Percentiles rank a stretch among this genome's conserved stretches.
phyloP scores from a whole-genome alignment of 2,113 vertebrate species.

The Malurus cyaneus region DNA sequence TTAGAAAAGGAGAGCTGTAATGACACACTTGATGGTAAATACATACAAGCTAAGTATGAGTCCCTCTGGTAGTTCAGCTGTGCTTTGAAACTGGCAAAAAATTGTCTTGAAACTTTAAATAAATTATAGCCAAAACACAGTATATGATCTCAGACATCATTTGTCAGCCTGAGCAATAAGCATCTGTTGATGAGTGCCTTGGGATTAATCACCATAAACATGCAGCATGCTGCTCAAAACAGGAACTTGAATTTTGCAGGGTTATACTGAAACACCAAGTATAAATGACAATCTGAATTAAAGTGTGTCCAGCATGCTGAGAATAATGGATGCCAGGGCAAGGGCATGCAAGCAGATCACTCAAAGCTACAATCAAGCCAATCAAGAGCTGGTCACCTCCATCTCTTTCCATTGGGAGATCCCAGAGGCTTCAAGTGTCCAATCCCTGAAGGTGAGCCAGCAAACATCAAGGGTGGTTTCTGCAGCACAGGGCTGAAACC shows the following conservation, averaged over 20 bases:
- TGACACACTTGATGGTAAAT: background rate
- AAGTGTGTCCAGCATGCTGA: background rate
- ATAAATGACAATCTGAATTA: background rate
- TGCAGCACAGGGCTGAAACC: background rate
- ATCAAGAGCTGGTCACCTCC: background rate
- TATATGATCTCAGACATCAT: background rate
- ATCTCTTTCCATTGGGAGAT: background rate
- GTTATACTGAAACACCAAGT: background rate
- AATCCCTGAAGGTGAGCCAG: fast-evolving
- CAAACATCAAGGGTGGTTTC: background rate
- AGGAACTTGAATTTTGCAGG: background rate
- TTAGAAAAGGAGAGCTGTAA: background rate
- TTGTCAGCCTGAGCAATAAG: background rate
- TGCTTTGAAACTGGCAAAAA: conserved; percentile 5
- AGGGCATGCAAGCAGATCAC: background rate
- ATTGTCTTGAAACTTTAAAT: background rate
- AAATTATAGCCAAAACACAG: background rate
- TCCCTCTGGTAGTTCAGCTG: background rate
- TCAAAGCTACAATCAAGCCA: background rate
- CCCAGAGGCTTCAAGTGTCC: background rate
- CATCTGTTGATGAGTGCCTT: background rate
- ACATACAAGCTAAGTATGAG: background rate
- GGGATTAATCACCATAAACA: background rate
- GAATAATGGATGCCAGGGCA: background rate
- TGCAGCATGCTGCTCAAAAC: background rate